A percentile compares a stretch with the other conserved stretches of the same genome.
Evolutionary conservation across 2,888 invertebrate genomes (phyloP).

Genomic region (Tyria jacobaeae): DNA sequence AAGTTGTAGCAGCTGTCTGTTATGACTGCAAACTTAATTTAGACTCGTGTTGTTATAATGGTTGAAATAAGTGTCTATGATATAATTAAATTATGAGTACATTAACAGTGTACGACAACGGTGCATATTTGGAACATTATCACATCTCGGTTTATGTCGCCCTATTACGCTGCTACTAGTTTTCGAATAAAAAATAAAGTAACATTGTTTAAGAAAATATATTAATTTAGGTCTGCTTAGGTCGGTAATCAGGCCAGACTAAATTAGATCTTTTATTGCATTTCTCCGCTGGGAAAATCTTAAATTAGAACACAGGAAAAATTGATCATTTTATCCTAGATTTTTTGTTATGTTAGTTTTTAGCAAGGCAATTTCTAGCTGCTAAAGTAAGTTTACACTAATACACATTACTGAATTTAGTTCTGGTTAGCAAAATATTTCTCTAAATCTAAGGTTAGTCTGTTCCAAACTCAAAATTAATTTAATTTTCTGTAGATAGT

Average conservation of each 20-base stretch:
- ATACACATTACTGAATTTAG: no score
- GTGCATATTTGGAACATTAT: slow-evolving; percentile 4
- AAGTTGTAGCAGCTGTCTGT: slow-evolving; percentile 1
- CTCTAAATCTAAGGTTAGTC: no score
- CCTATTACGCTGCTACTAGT: neutral
- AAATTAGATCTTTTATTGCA: slow-evolving; percentile 12
- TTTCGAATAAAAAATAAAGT: neutral
- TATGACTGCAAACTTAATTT: slow-evolving; percentile 7
- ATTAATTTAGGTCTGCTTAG: slow-evolving; percentile 10
- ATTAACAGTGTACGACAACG: slow-evolving; percentile 11
- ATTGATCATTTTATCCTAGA: slow-evolving; percentile 9
- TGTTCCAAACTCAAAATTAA: no score
- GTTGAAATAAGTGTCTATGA: slow-evolving; percentile 15
- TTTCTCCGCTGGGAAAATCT: neutral
- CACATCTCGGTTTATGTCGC: neutral
- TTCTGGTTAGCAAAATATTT: no score
- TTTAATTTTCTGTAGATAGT: no score
- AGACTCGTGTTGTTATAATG: slow-evolving; percentile 16
- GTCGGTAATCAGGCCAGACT: slow-evolving; percentile 9
- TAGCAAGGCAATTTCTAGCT: no score
- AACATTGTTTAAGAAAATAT: neutral
- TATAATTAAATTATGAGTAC: slow-evolving; percentile 20
- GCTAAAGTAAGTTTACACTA: no score
- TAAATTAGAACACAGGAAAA: slow-evolving; percentile 5
- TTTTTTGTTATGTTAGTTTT: neutral